Percentiles rank a stretch among this genome's conserved stretches.
These are phyloP conservation scores for Holothuria scabra DNA, from an alignment of 53 echinoderm and acorn worm genomes.

Conservation along the genomic window DNA sequence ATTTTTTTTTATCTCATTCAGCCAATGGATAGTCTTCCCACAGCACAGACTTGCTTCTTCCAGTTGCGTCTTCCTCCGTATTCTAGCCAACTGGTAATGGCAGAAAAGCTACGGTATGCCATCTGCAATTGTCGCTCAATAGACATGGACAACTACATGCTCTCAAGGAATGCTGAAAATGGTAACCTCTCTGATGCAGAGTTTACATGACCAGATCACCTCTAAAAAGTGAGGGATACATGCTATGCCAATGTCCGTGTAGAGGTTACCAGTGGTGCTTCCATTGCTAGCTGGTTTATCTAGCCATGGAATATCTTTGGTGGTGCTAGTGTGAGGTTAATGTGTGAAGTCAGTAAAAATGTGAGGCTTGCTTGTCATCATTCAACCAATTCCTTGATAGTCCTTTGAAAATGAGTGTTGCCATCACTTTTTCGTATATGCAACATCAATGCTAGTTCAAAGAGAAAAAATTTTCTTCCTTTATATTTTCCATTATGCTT, in stretches of 20 bases:
- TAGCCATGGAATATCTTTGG: neutral
- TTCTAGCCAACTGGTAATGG: constrained; percentile 95
- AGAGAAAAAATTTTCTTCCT: too few relatives aligned
- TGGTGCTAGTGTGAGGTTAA: neutral
- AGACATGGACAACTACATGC: constrained; percentile 99
- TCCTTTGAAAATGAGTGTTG: too few relatives aligned
- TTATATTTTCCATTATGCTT: too few relatives aligned
- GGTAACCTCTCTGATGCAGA: constrained; percentile 90
- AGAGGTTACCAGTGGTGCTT: neutral
- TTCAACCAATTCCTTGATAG: too few relatives aligned
- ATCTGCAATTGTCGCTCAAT: constrained; percentile 99
- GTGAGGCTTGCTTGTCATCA: too few relatives aligned
- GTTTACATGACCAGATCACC: constrained; percentile 40
- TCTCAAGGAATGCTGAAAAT: constrained; percentile 92
- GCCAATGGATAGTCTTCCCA: constrained; percentile 93
- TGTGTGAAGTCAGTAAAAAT: neutral
- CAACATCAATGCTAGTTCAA: too few relatives aligned
- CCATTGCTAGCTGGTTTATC: neutral
- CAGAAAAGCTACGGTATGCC: constrained; percentile 92
- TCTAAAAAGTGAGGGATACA: neutral
- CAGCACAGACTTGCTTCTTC: constrained; percentile 99
- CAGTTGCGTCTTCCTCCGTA: constrained; percentile 97
- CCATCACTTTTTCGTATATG: too few relatives aligned
- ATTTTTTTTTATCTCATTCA: constrained; percentile 26
- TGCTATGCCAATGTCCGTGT: neutral